phyloP scores from a whole-genome alignment of 2,888 invertebrate genomes.

The Dryocosmus kuriphilus region DNA sequence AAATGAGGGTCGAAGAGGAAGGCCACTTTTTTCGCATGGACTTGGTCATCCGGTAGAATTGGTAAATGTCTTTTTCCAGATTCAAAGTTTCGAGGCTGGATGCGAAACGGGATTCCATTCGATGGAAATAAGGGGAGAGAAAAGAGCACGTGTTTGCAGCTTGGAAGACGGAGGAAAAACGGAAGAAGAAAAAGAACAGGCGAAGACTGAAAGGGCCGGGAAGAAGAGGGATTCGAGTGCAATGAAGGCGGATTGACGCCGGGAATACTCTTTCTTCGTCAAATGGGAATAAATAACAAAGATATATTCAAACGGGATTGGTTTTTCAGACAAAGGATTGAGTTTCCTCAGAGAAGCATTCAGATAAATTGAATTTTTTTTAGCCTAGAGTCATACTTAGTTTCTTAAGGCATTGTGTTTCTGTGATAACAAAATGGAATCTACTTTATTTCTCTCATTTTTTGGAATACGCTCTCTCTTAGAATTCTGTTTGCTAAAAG shows the following conservation, averaged over 20 bases:
- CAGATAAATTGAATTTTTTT: constrained; percentile 39
- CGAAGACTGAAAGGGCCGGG: constrained; percentile 8
- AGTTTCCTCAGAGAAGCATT: constrained; percentile 32
- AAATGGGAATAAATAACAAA: constrained; percentile 27
- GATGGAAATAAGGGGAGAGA: constrained; percentile 31
- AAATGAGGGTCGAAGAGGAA: constrained; percentile 32
- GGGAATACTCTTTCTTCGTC: constrained; percentile 25
- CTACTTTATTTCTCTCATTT: constrained; percentile 14
- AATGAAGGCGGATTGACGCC: constrained; percentile 31
- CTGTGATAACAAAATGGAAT: constrained; percentile 36
- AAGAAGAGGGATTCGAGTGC: constrained; percentile 27
- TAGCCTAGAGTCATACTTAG: constrained; percentile 17
- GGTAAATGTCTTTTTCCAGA: constrained; percentile 23
- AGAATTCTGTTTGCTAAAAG: constrained; percentile 21
- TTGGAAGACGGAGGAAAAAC: constrained; percentile 4
- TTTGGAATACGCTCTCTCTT: background rate
- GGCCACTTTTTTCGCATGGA: constrained; percentile 32
- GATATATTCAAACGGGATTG: constrained; percentile 35
- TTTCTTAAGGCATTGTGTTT: constrained; percentile 29
- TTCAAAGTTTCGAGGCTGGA: constrained; percentile 31
- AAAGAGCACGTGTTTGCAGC: constrained; percentile 29
- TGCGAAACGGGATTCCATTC: constrained; percentile 9
- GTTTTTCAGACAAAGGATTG: constrained; percentile 38
- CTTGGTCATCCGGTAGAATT: constrained; percentile 17
- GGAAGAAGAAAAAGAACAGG: constrained; percentile 20